Conservation (phyloP, 1,140 invertebrate genomes). For the Drosophila mayri region DNA sequence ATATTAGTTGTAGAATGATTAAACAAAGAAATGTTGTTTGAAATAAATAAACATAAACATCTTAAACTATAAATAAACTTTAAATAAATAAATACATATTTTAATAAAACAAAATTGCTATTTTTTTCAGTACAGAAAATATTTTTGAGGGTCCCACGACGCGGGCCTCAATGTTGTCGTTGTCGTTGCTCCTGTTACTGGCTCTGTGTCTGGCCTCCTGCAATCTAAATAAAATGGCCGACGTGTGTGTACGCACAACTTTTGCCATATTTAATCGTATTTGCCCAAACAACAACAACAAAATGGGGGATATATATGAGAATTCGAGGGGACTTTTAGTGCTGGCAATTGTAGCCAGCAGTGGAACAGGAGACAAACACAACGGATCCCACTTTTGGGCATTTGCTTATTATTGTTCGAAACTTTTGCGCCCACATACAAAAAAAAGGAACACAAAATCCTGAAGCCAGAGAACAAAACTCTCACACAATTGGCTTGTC, state of each 20-base stretch:
- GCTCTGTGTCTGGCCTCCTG: constrained; percentile 51
- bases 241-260: constrained; percentile 81
- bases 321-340: constrained; percentile 40
- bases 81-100: background rate
- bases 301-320: constrained; percentile 9
- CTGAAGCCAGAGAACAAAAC: constrained; percentile 4
- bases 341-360: constrained; percentile 41
- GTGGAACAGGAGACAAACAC: constrained; percentile 15
- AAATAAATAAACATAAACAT: too few relatives aligned
- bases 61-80: background rate
- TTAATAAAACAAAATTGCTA: background rate
- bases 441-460: constrained; percentile 5
- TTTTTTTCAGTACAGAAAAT: constrained; percentile 42
- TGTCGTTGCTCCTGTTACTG: constrained; percentile 43
- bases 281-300: constrained; percentile 58
- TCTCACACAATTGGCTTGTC: constrained; percentile 43
- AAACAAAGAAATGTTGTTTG: too few relatives aligned
- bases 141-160: constrained; percentile 53
- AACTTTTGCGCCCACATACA: constrained; percentile 75
- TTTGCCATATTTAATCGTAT: constrained; percentile 83
- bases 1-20: too few relatives aligned
- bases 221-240: constrained; percentile 81
- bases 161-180: constrained; percentile 61
- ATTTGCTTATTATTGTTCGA: constrained; percentile 82
- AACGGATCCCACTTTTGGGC: constrained; percentile 58